A percentile compares a stretch with the other conserved stretches of the same genome.
These are phyloP conservation scores for Pegoplata infirma DNA, from an alignment of 2,888 invertebrate species.

Conservation along the genomic window DNA sequence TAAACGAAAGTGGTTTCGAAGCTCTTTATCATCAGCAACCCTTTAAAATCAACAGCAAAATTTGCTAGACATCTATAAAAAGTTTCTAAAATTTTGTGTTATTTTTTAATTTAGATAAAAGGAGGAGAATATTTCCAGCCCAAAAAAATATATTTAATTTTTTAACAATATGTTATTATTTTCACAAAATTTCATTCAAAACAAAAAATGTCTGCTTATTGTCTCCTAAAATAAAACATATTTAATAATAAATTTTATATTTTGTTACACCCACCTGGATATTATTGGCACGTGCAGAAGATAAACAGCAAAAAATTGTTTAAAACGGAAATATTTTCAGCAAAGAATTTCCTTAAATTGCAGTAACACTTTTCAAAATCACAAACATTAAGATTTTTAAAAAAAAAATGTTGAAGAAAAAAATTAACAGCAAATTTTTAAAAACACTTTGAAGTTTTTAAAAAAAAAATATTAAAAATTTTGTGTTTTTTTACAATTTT, in stretches of 20 bases:
- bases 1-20: too few relatives aligned
- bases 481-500: neutral
- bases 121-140: too few relatives aligned
- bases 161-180: too few relatives aligned
- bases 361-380: neutral
- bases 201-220: neutral
- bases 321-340: neutral
- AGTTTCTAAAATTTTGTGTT: neutral
- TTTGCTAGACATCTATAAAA: too few relatives aligned
- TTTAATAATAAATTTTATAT: conserved; percentile 22
- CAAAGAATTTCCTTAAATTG: conserved; percentile 1
- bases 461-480: too few relatives aligned
- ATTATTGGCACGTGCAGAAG: conserved; percentile 76
- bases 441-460: too few relatives aligned
- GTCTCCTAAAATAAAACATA: neutral
- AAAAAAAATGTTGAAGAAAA: neutral
- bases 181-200: conserved; percentile 2
- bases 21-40: too few relatives aligned
- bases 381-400: neutral
- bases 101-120: too few relatives aligned
- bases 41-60: too few relatives aligned
- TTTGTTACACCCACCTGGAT: conserved; percentile 73
- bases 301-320: conserved; percentile 21
- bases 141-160: too few relatives aligned
- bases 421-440: neutral